Percentiles rank a stretch among this genome's conserved stretches.
Conservation (phyloP, 2,113 vertebrate genomes). For the Abramis brama region DNA sequence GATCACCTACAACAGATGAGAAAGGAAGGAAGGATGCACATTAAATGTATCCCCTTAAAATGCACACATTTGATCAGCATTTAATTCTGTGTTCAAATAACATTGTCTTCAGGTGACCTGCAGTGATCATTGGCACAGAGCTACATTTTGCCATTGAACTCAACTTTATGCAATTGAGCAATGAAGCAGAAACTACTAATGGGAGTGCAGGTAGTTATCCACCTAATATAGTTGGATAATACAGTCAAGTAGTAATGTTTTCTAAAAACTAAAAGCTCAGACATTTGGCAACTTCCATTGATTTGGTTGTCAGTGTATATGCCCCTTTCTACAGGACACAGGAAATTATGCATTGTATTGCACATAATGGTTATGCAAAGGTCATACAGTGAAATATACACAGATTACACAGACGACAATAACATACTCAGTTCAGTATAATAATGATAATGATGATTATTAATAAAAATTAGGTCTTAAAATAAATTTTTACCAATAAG, state of each 20-base stretch:
- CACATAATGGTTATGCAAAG: constrained; percentile 1
- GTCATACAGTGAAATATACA: neutral
- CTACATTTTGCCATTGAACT: neutral
- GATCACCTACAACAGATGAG: constrained; percentile 83
- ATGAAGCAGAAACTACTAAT: neutral
- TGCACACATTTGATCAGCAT: neutral
- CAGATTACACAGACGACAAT: neutral
- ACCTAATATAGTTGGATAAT: neutral
- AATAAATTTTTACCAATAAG: neutral
- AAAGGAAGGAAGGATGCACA: neutral
- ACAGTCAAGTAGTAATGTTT: neutral
- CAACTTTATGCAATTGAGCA: neutral
- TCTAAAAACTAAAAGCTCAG: neutral
- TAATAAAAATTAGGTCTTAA: too few species aligned
- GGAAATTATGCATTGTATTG: neutral
- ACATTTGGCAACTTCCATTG: neutral
- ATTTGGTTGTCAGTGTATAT: too few species aligned
- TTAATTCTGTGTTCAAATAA: neutral
- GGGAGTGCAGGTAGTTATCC: neutral
- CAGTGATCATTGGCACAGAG: neutral
- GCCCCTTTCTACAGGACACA: neutral
- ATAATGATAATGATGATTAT: neutral
- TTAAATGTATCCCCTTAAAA: neutral
- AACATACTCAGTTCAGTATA: neutral
- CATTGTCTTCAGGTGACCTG: neutral